These are phyloP conservation scores for Psilanteris sp. DNA, from an alignment of 1,140 invertebrate species.

Conservation along the genomic window DNA sequence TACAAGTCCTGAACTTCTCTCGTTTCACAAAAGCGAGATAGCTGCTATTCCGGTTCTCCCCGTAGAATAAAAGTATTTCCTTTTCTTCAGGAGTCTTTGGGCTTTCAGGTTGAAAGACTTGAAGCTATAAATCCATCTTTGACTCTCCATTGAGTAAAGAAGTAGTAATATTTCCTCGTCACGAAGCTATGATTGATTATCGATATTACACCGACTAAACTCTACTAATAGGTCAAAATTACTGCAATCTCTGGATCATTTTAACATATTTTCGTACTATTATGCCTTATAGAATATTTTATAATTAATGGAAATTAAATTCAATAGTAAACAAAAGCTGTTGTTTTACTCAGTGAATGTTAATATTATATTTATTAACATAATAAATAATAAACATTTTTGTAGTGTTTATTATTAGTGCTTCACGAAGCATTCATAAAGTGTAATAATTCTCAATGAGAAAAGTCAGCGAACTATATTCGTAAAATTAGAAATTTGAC, in stretches of 20 bases:
- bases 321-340: too few species aligned
- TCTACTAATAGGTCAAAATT: constrained; percentile 51
- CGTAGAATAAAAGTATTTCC: constrained; percentile 72
- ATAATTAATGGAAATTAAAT: too few species aligned
- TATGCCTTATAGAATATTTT: too few species aligned
- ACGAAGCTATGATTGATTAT: constrained; percentile 60
- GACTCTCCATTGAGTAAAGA: constrained; percentile 55
- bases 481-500: too few species aligned
- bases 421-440: too few species aligned
- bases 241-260: constrained; percentile 45
- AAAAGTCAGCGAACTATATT: too few species aligned
- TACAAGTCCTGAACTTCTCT: constrained; percentile 68
- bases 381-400: too few species aligned
- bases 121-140: constrained; percentile 66
- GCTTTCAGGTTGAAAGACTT: constrained; percentile 59
- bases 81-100: constrained; percentile 41
- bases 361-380: too few species aligned
- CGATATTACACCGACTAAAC: constrained; percentile 52
- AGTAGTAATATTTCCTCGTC: constrained; percentile 55
- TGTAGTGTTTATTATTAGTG: too few species aligned
- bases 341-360: too few species aligned
- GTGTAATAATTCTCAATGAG: too few species aligned
- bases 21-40: constrained; percentile 51
- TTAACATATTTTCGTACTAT: too few species aligned
- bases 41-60: constrained; percentile 66